These are phyloP conservation scores for Phyllostomus hastatus DNA, from an alignment of 2,113 vertebrate species.

Conservation along the genomic window DNA sequence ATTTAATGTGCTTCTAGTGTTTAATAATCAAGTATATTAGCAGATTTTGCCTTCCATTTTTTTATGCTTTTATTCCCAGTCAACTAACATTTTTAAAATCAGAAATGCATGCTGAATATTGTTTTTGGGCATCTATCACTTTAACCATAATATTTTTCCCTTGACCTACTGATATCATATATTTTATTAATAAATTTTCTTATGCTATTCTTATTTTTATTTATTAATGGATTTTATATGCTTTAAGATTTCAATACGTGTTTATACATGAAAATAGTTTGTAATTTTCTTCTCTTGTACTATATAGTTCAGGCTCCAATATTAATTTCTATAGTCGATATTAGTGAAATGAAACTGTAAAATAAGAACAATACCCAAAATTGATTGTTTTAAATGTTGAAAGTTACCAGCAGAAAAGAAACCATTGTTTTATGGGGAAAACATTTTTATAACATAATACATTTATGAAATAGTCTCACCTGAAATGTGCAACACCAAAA, in stretches of 20 bases:
- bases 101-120: not conserved
- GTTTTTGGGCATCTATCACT: not conserved
- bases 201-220: not conserved
- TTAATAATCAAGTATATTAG: not conserved
- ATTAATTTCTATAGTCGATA: not conserved
- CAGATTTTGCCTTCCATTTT: not conserved
- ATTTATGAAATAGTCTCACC: slow-evolving; percentile 15
- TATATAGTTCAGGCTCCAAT: not conserved
- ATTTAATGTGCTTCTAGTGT: not conserved
- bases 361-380: slow-evolving; percentile 35
- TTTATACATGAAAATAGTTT: not conserved
- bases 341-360: not conserved
- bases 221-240: not conserved
- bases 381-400: slow-evolving; percentile 64
- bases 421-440: slow-evolving; percentile 1
- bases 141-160: not conserved
- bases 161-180: not conserved
- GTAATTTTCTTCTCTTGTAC: not conserved
- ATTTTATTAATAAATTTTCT: not conserved
- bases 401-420: slow-evolving; percentile 17
- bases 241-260: not conserved
- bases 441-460: not conserved
- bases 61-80: not conserved
- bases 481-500: not conserved
- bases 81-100: not conserved